Conservation (phyloP, 2,113 vertebrate genomes). For the Zingel zingel region DNA sequence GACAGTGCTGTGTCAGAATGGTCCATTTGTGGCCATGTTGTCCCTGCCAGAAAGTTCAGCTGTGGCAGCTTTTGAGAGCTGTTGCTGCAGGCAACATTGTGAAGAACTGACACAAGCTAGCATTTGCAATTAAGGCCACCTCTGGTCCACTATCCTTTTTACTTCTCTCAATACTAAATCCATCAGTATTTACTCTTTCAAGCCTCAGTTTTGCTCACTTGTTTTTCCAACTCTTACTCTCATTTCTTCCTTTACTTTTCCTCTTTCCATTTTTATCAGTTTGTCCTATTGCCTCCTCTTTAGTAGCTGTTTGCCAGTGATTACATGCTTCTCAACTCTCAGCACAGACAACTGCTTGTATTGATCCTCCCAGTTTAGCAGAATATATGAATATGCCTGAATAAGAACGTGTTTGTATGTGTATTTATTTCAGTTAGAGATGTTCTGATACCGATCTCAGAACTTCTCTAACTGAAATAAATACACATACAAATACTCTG, state of each 20-base stretch:
- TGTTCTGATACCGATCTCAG: too few species aligned
- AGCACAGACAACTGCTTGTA: conserved; percentile 18
- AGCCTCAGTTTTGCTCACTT: conserved; percentile 3
- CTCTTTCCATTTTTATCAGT: conserved; percentile 18
- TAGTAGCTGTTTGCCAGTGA: conserved; percentile 42
- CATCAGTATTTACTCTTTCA: conserved; percentile 27
- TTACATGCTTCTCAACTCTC: conserved; percentile 51
- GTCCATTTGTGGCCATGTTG: conserved; percentile 36
- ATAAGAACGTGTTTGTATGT: background rate
- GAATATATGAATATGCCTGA: background rate
- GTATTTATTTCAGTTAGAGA: conserved; percentile 23
- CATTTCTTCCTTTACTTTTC: background rate
- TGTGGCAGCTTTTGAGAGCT: conserved; percentile 53
- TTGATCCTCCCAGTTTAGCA: conserved; percentile 27
- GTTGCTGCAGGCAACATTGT: conserved; percentile 33
- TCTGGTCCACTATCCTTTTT: conserved; percentile 10
- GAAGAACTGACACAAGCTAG: conserved; percentile 10
- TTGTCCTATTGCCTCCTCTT: conserved; percentile 14
- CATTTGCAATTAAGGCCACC: conserved; percentile 17
- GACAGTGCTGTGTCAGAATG: conserved; percentile 17
- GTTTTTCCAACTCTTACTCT: background rate
- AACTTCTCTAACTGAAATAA: too few species aligned
- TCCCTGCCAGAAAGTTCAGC: conserved; percentile 53
- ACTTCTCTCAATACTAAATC: background rate
- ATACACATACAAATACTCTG: too few species aligned